phyloP scores from a whole-genome alignment of 2,113 vertebrate species.

The Hippocampus guttulatus region DNA sequence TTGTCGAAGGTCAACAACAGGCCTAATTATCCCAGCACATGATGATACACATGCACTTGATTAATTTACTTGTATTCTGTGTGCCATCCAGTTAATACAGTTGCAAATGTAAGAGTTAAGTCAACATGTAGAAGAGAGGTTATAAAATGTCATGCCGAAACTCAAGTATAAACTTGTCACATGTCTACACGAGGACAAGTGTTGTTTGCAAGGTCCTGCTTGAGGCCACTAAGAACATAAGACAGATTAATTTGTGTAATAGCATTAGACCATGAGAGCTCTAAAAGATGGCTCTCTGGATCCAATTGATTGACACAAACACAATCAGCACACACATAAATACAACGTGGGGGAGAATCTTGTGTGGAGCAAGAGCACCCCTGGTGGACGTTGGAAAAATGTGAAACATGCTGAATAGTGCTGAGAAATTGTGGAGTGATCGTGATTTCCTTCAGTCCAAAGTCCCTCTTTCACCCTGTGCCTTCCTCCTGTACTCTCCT shows the following conservation, averaged over 20 bases:
- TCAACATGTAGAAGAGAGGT: slow-evolving; percentile 8
- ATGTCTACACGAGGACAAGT: slow-evolving; percentile 1
- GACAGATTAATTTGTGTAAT: slow-evolving; percentile 47
- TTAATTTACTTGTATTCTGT: not conserved
- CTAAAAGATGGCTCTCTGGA: slow-evolving; percentile 34
- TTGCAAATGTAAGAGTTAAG: not conserved
- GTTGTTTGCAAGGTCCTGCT: slow-evolving; percentile 2
- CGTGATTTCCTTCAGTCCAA: slow-evolving; percentile 8
- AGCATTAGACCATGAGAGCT: slow-evolving; percentile 42
- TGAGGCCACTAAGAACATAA: slow-evolving; percentile 38
- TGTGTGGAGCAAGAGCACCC: slow-evolving; percentile 44
- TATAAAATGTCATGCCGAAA: slow-evolving; percentile 8
- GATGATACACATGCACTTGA: slow-evolving; percentile 11
- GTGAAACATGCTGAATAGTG: not conserved
- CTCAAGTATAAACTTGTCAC: not conserved
- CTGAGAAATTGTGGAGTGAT: slow-evolving; percentile 1
- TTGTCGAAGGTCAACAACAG: slow-evolving; percentile 7
- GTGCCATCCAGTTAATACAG: not conserved
- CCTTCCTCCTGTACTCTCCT: slow-evolving; percentile 20
- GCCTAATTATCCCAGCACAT: slow-evolving; percentile 2
- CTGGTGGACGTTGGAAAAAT: slow-evolving; percentile 14
- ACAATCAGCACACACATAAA: slow-evolving; percentile 3
- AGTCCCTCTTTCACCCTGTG: slow-evolving; percentile 9
- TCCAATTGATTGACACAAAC: slow-evolving; percentile 12
- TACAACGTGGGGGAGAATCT: slow-evolving; percentile 1